These are phyloP conservation scores for Heliconius erato DNA, from an alignment of 2,888 invertebrate genomes.

Conservation along the genomic window DNA sequence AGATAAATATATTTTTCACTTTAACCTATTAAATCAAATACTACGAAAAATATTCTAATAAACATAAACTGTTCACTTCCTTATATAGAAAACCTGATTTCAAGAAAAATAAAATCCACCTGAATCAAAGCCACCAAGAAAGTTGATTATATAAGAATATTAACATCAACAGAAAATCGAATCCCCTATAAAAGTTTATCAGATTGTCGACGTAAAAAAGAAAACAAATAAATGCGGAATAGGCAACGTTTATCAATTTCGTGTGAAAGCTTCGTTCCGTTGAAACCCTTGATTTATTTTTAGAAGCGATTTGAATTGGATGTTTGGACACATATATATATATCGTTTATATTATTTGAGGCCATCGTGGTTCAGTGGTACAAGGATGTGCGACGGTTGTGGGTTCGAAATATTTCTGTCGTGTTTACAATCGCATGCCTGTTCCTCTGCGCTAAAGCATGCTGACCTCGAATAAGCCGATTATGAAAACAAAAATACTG, in stretches of 20 bases:
- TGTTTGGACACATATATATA: not conserved
- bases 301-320: slow-evolving; percentile 42
- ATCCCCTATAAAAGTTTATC: slow-evolving; percentile 8
- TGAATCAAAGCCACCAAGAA: not conserved
- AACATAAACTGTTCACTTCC: not conserved
- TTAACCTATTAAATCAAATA: too few species aligned
- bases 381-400: not conserved
- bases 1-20: too few species aligned
- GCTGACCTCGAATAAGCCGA: too few species aligned
- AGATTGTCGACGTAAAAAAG: slow-evolving; percentile 11
- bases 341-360: not conserved
- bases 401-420: not conserved
- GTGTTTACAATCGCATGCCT: too few species aligned
- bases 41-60: too few species aligned
- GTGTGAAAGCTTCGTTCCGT: slow-evolving; percentile 25
- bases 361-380: not conserved
- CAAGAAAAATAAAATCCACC: too few species aligned
- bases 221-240: slow-evolving; percentile 26
- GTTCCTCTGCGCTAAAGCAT: too few species aligned
- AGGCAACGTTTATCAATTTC: slow-evolving; percentile 17
- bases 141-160: not conserved
- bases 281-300: slow-evolving; percentile 44
- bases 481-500: too few species aligned
- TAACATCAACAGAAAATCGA: not conserved
- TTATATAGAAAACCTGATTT: not conserved